Conservation (phyloP, 2,113 vertebrate genomes). For the Xerus inauris region DNA sequence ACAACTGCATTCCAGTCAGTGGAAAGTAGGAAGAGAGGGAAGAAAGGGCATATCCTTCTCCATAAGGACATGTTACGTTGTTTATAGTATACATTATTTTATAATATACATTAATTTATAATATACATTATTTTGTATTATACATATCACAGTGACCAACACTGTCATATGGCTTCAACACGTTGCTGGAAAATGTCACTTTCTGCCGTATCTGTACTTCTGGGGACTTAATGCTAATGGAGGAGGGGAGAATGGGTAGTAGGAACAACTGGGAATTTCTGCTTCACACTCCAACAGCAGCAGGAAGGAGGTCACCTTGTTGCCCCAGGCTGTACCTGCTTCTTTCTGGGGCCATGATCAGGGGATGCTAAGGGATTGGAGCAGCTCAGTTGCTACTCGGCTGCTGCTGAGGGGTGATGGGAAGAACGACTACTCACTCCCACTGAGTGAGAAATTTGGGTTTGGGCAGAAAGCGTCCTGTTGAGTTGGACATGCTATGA, state of each 20-base stretch:
- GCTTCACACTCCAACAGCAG: background rate
- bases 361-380: background rate
- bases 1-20: background rate
- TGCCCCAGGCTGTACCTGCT: rapidly evolving
- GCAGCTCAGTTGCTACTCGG: background rate
- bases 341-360: background rate
- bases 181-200: background rate
- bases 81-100: background rate
- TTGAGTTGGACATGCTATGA: background rate
- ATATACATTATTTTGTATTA: background rate
- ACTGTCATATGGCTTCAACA: background rate
- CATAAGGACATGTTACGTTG: background rate
- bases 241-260: background rate
- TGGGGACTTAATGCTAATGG: background rate
- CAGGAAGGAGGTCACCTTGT: background rate
- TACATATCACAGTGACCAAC: no score
- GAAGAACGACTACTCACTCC: background rate
- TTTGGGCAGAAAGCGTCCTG: background rate
- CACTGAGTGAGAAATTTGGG: background rate
- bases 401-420: rapidly evolving
- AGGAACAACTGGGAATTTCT: background rate
- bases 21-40: background rate
- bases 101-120: no score
- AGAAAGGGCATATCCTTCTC: background rate
- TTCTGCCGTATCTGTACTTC: background rate